Percentiles rank a stretch among this genome's conserved stretches.
Evolutionary conservation across 2,113 vertebrate genomes (phyloP).

Genomic region (Tinamus guttatus): DNA sequence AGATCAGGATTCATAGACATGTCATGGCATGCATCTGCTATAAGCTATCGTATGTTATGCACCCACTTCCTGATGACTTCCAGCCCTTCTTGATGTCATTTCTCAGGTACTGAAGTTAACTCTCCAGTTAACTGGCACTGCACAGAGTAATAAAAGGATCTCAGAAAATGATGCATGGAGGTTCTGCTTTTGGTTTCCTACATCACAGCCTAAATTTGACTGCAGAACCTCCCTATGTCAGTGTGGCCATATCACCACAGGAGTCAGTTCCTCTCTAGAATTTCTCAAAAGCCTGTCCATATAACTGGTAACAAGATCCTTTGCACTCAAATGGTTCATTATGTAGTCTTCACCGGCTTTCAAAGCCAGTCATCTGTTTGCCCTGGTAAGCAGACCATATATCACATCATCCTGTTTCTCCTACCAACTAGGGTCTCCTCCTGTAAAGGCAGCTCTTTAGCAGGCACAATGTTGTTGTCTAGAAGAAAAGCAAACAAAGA

Average conservation of each 20-base stretch:
- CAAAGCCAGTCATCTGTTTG: neutral
- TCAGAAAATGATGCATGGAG: neutral
- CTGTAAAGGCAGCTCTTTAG: neutral
- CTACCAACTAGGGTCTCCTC: neutral
- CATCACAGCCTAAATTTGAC: conserved; percentile 21
- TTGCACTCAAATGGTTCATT: neutral
- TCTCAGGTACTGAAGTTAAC: neutral
- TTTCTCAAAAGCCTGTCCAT: conserved; percentile 4
- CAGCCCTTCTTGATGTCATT: neutral
- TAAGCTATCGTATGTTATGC: neutral
- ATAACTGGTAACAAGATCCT: neutral
- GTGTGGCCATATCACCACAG: neutral
- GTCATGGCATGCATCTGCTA: neutral
- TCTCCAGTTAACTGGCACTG: neutral
- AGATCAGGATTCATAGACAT: neutral
- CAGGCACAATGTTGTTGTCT: neutral
- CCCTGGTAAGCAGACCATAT: neutral
- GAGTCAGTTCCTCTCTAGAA: conserved; percentile 10
- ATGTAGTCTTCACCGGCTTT: neutral
- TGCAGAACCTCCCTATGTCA: neutral
- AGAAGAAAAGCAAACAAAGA: neutral
- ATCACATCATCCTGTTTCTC: neutral
- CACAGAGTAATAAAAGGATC: neutral
- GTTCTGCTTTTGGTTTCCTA: conserved; percentile 52
- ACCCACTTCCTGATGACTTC: neutral